Evolutionary conservation across 2,797 vertebrate genomes (phyloP).

Genomic region (Orestias chungarensis): DNA sequence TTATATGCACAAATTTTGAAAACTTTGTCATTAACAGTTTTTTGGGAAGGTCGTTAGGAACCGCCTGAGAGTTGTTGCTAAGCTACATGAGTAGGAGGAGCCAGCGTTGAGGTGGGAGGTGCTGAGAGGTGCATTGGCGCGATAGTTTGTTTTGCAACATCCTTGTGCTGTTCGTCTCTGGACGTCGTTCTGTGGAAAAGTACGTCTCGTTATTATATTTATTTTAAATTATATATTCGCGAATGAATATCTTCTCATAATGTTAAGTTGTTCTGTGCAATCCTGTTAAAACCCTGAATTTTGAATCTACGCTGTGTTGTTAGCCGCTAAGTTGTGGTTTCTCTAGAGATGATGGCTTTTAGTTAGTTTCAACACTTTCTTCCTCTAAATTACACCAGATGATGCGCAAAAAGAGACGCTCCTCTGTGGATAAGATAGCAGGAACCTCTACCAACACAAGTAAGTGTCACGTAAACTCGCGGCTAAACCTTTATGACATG

Average conservation of each 20-base stretch:
- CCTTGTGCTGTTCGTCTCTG: neutral
- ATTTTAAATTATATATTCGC: neutral
- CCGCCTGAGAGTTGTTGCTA: no score
- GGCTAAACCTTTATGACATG: neutral
- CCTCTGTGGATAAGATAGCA: slow-evolving; percentile 58
- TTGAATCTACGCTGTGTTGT: rapidly evolving
- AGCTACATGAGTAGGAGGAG: neutral
- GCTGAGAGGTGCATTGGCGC: slow-evolving; percentile 66
- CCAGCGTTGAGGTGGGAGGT: slow-evolving; percentile 1
- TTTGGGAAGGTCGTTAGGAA: no score
- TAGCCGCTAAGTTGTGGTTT: neutral
- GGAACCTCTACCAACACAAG: slow-evolving; percentile 48
- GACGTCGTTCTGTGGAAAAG: slow-evolving; percentile 7
- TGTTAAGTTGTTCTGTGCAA: neutral
- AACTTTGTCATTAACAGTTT: no score
- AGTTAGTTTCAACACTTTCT: neutral
- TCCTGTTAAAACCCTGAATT: neutral
- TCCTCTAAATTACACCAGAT: slow-evolving; percentile 57
- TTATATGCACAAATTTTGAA: no score
- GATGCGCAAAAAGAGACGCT: slow-evolving; percentile 80
- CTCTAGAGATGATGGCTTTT: neutral
- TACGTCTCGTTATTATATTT: slow-evolving; percentile 31
- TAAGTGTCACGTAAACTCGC: slow-evolving; percentile 36
- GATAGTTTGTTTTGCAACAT: slow-evolving; percentile 59
- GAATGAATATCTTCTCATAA: neutral